Evolutionary conservation across 1,140 invertebrate species (phyloP).

Genomic region (Lepidotrigona ventralis): DNA sequence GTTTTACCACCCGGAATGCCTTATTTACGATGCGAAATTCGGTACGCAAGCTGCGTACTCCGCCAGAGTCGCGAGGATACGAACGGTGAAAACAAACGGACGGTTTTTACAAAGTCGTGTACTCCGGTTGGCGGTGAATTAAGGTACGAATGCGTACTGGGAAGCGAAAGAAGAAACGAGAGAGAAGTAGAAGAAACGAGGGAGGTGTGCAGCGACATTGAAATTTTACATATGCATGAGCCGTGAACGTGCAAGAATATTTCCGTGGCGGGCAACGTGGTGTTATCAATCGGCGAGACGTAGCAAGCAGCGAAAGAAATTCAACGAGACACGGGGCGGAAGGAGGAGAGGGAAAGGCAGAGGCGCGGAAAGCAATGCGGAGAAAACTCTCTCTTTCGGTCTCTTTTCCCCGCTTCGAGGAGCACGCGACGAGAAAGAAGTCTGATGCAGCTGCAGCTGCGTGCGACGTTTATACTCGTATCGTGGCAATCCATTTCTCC

Average conservation of each 20-base stretch:
- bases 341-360: neutral
- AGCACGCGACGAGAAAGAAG: conserved; percentile 48
- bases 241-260: conserved; percentile 40
- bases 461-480: conserved; percentile 54
- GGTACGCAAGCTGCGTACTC: conserved; percentile 8
- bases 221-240: conserved; percentile 54
- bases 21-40: conserved; percentile 39
- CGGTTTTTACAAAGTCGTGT: conserved; percentile 14
- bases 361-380: conserved; percentile 5
- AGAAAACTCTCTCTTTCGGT: neutral
- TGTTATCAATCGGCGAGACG: conserved; percentile 57
- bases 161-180: neutral
- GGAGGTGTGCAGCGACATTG: conserved; percentile 7
- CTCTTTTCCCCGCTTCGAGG: neutral
- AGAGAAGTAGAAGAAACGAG: neutral
- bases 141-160: neutral
- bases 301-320: conserved; percentile 40
- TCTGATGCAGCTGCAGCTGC: conserved; percentile 63
- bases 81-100: conserved; percentile 33
- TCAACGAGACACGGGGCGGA: conserved; percentile 25
- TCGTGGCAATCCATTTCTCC: conserved; percentile 46
- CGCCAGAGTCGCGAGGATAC: neutral
- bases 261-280: conserved; percentile 22
- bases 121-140: neutral
- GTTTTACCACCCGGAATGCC: conserved; percentile 13